Conservation (phyloP, 2,888 invertebrate species). For the Erebia ligea region DNA sequence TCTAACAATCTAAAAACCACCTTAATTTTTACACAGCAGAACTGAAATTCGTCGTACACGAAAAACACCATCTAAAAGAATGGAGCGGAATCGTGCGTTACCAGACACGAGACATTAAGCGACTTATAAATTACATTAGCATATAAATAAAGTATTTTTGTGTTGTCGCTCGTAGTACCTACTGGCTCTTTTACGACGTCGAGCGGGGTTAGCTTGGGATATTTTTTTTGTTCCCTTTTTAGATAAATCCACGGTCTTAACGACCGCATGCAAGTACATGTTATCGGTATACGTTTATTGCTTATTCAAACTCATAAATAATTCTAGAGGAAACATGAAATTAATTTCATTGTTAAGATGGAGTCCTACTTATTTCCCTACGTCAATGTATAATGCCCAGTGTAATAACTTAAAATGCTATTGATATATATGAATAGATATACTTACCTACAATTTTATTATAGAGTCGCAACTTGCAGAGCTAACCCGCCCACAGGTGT, state of each 20-base stretch:
- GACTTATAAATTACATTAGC: constrained; percentile 84
- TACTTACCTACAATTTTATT: background rate
- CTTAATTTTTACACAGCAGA: constrained; percentile 59
- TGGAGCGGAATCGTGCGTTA: constrained; percentile 81
- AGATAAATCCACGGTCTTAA: constrained; percentile 80
- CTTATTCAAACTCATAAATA: constrained; percentile 80
- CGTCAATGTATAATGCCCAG: constrained; percentile 30
- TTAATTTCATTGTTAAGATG: constrained; percentile 76
- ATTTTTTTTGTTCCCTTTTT: constrained; percentile 70
- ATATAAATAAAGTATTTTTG: constrained; percentile 83
- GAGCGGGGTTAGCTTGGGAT: constrained; percentile 68
- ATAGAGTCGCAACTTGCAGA: background rate
- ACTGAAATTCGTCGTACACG: constrained; percentile 50
- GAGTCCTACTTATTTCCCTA: constrained; percentile 42
- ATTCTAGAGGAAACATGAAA: constrained; percentile 75
- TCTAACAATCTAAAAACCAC: constrained; percentile 57
- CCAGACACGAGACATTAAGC: constrained; percentile 82
- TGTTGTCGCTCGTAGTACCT: constrained; percentile 74
- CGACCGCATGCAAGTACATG: constrained; percentile 80
- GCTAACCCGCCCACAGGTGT: background rate
- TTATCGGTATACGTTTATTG: constrained; percentile 80
- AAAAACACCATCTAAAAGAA: constrained; percentile 58
- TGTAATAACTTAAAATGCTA: constrained; percentile 21
- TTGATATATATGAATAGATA: background rate
- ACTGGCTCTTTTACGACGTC: constrained; percentile 77